These are phyloP conservation scores for Sciurus vulgaris DNA, from an alignment of 2,797 vertebrate genomes.

Conservation along the genomic window DNA sequence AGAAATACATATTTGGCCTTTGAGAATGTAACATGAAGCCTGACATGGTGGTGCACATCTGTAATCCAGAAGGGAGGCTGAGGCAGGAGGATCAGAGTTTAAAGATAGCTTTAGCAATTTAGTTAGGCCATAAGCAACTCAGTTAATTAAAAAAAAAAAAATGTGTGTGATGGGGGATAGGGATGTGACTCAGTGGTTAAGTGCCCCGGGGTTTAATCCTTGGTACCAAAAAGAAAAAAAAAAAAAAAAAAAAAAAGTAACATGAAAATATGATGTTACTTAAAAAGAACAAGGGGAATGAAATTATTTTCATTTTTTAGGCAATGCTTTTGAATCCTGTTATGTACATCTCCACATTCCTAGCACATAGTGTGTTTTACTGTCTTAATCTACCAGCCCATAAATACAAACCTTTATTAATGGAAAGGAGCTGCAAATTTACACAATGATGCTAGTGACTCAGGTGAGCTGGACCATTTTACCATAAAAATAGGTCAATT, in stretches of 20 bases:
- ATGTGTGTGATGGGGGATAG: no score
- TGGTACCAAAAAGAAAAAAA: no score
- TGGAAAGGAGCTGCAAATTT: background rate
- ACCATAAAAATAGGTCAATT: background rate
- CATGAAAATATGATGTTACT: background rate
- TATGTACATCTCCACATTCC: background rate
- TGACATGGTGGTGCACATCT: no score
- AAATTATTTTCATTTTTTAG: constrained; percentile 48
- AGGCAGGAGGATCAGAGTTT: no score
- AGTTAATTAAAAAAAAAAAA: no score
- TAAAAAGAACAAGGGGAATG: constrained; percentile 10
- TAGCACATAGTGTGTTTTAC: background rate
- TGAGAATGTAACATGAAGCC: background rate
- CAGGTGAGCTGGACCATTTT: background rate
- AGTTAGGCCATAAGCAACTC: no score
- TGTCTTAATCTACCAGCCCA: background rate
- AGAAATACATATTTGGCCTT: constrained; percentile 22
- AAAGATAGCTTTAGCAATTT: no score
- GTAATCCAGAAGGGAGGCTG: no score
- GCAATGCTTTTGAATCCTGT: background rate
- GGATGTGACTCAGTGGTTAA: no score
- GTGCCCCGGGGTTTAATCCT: no score
- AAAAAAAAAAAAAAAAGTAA: no score
- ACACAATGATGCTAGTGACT: background rate
- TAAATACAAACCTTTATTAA: background rate